Percentiles rank a stretch among this genome's conserved stretches.
Conservation (phyloP, 2,888 invertebrate genomes). For the Acrobasis repandana region DNA sequence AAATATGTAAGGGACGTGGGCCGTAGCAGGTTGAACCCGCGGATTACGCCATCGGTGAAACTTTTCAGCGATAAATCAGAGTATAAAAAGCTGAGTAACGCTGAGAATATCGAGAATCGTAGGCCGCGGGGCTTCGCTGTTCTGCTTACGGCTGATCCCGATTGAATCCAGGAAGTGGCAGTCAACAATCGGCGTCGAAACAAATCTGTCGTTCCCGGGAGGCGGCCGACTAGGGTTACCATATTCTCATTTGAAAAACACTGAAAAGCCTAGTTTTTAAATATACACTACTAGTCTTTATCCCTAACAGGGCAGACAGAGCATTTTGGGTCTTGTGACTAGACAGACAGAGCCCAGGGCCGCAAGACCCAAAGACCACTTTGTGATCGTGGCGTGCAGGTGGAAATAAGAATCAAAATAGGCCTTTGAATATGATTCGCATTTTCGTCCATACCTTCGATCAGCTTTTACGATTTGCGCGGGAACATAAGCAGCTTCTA, state of each 20-base stretch:
- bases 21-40: neutral
- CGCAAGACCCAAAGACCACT: no score
- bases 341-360: no score
- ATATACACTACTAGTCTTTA: no score
- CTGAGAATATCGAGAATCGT: neutral
- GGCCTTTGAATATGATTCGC: no score
- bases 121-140: slow-evolving; percentile 7
- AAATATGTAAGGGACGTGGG: slow-evolving; percentile 9
- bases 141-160: slow-evolving; percentile 7
- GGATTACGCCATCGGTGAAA: neutral
- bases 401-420: no score
- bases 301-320: no score
- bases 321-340: no score
- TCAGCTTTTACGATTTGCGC: no score
- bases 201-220: slow-evolving; percentile 11
- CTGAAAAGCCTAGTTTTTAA: no score
- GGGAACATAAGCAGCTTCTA: no score
- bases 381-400: no score
- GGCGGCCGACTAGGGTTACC: neutral
- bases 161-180: slow-evolving; percentile 11
- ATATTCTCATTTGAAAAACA: neutral
- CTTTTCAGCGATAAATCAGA: neutral
- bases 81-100: neutral
- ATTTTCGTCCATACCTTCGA: no score
- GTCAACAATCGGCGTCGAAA: slow-evolving; percentile 13